These are phyloP conservation scores for Monarcha castaneiventris DNA, from an alignment of 2,113 vertebrate species.

Conservation along the genomic window DNA sequence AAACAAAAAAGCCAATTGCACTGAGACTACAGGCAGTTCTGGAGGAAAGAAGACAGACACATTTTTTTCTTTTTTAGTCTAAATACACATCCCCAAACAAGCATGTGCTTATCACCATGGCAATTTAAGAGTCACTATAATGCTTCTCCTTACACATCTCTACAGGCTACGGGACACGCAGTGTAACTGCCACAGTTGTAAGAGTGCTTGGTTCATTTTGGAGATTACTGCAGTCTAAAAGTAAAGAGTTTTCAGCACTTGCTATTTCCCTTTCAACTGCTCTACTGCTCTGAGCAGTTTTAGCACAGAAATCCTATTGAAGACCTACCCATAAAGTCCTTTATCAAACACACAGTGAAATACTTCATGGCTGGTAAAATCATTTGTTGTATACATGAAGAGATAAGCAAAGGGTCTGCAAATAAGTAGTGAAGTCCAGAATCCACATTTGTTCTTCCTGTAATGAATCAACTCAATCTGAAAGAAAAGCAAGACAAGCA, in stretches of 20 bases:
- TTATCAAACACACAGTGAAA: background rate
- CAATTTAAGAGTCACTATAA: background rate
- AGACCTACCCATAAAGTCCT: background rate
- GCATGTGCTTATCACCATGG: background rate
- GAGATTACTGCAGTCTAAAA: background rate
- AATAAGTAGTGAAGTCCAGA: background rate
- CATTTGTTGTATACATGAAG: background rate
- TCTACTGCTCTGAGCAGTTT: background rate
- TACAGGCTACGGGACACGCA: background rate
- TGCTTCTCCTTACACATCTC: background rate
- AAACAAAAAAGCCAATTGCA: background rate
- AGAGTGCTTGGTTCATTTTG: background rate
- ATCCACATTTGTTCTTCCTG: background rate
- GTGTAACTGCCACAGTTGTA: background rate
- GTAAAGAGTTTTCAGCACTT: background rate
- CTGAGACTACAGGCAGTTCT: background rate
- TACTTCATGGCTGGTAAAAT: background rate
- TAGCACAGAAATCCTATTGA: background rate
- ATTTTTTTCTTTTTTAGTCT: background rate
- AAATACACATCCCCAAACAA: background rate
- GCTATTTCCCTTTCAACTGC: background rate
- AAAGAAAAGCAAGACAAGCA: background rate
- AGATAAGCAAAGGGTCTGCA: constrained; percentile 1
- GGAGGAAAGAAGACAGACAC: background rate
- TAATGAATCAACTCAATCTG: background rate